Conservation (phyloP, 1,140 invertebrate species). For the Tetragnatha versicolor region DNA sequence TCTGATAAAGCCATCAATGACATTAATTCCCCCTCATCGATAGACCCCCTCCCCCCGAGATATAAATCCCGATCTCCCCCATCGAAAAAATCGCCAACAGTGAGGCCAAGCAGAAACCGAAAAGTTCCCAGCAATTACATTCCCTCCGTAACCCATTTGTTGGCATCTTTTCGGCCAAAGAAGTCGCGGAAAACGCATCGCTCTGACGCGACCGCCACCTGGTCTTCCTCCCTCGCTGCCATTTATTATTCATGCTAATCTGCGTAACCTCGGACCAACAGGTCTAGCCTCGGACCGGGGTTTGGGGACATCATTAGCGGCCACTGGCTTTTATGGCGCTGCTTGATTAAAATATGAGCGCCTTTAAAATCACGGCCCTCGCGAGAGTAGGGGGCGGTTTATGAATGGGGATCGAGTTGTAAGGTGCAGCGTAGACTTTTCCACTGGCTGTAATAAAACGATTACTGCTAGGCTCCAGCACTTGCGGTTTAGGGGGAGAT, state of each 20-base stretch:
- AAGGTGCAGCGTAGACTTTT: too few relatives aligned
- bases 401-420: too few relatives aligned
- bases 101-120: conserved; percentile 11
- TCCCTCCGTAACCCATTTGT: conserved; percentile 23
- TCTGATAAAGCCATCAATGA: too few relatives aligned
- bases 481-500: too few relatives aligned
- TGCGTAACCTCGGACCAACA: conserved; percentile 45
- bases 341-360: conserved; percentile 40
- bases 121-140: conserved; percentile 25
- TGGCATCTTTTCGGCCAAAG: conserved; percentile 24
- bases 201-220: neutral
- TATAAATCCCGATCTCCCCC: neutral
- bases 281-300: conserved; percentile 44
- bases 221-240: too few relatives aligned
- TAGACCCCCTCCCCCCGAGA: neutral
- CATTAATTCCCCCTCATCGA: neutral
- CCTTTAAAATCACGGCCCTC: too few relatives aligned
- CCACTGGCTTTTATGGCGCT: conserved; percentile 41
- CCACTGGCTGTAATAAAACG: too few relatives aligned
- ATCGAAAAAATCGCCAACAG: neutral
- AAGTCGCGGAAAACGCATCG: conserved; percentile 27
- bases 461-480: too few relatives aligned
- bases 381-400: too few relatives aligned
- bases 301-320: conserved; percentile 38
- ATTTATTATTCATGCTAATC: conserved; percentile 55